Evolutionary conservation across 2,113 vertebrate genomes (phyloP).

Genomic region (Sigmodon hispidus): DNA sequence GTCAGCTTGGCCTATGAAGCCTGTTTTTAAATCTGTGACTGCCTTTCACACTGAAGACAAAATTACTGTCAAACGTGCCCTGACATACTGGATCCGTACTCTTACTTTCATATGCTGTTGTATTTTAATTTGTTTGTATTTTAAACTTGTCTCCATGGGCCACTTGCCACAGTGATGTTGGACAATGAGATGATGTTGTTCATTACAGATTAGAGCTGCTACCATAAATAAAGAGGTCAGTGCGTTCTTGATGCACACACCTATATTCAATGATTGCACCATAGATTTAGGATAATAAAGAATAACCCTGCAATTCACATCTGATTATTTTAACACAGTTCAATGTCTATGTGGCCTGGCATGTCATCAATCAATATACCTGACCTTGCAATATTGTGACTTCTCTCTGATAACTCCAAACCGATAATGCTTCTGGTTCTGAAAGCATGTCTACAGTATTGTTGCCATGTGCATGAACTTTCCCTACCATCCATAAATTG

Average conservation of each 20-base stretch:
- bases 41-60: not conserved
- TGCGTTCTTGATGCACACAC: not conserved
- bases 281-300: not conserved
- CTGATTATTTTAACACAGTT: constrained; percentile 3
- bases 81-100: not conserved
- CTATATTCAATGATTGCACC: not conserved
- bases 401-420: not conserved
- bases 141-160: not conserved
- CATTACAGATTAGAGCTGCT: not conserved
- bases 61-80: not conserved
- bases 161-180: not conserved
- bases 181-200: constrained; percentile 12
- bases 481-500: not conserved
- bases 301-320: not conserved
- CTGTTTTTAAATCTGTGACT: not conserved
- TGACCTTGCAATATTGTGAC: not conserved
- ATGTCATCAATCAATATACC: not conserved
- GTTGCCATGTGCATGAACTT: not conserved
- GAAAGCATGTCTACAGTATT: not conserved
- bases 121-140: not conserved
- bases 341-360: not conserved
- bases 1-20: not conserved
- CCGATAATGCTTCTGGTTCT: not conserved
- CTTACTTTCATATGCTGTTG: not conserved
- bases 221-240: not conserved